Percentiles rank a stretch among this genome's conserved stretches.
Evolutionary conservation across 2,888 invertebrate species (phyloP).

Genomic region (Noctua janthe): DNA sequence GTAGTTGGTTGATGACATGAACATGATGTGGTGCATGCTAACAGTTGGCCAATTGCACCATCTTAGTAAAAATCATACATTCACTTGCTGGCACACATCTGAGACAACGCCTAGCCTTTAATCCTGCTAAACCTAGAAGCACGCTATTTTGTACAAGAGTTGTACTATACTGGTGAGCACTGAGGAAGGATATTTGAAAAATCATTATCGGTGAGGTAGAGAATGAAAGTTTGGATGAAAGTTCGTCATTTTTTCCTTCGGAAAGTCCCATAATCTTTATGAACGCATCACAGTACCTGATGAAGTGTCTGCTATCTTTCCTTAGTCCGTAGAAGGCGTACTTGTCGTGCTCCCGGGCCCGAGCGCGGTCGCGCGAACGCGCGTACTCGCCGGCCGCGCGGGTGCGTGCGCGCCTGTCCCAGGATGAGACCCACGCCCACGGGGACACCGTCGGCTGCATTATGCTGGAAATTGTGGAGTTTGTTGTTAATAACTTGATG

Average conservation of each 20-base stretch:
- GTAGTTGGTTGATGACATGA: too few species aligned
- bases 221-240: background rate
- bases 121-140: background rate
- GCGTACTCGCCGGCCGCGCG: slow-evolving; percentile 41
- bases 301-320: slow-evolving; percentile 50
- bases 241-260: background rate
- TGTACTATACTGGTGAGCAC: background rate
- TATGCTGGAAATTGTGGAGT: slow-evolving; percentile 32
- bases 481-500: background rate
- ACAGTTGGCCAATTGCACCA: background rate
- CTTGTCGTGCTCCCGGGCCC: slow-evolving; percentile 36
- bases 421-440: slow-evolving; percentile 70
- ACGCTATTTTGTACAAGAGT: background rate
- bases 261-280: background rate
- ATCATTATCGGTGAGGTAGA: background rate
- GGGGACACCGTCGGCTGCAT: slow-evolving; percentile 69
- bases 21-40: background rate
- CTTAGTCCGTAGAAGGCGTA: slow-evolving; percentile 45
- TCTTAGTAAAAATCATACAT: background rate
- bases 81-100: background rate
- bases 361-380: slow-evolving; percentile 42
- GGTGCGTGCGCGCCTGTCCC: slow-evolving; percentile 60
- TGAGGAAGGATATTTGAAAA: background rate
- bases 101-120: background rate
- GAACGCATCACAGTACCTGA: slow-evolving; percentile 50